Conservation (phyloP, 35 echinoderm and acorn worm species). For the Stichopus chloronotus region DNA sequence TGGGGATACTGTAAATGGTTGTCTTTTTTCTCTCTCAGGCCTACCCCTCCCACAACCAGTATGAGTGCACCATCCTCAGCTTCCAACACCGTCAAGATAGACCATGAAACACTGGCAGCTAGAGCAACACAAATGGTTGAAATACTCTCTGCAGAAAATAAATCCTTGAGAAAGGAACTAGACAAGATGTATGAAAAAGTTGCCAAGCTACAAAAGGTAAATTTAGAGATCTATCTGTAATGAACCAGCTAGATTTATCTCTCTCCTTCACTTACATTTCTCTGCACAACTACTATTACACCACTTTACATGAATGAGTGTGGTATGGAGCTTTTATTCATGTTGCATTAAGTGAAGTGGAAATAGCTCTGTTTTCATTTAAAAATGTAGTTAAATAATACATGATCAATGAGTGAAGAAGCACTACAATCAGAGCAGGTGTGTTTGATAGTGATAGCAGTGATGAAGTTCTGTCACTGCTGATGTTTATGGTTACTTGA, state of each 20-base stretch:
- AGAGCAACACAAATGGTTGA: constrained; percentile 94
- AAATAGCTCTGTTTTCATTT: too few relatives aligned
- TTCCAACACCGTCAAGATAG: constrained; percentile 53
- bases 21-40: not conserved
- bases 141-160: constrained; percentile 92
- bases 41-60: constrained; percentile 30
- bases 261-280: not conserved
- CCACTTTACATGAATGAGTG: not conserved
- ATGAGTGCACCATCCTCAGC: constrained; percentile 34
- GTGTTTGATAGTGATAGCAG: too few relatives aligned
- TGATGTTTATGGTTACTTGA: too few relatives aligned
- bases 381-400: too few relatives aligned
- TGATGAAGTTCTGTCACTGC: too few relatives aligned
- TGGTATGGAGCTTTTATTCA: not conserved
- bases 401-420: too few relatives aligned
- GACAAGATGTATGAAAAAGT: constrained; percentile 87
- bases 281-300: not conserved
- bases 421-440: too few relatives aligned
- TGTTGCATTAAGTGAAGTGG: not conserved
- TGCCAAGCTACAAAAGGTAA: constrained; percentile 92
- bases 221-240: not conserved
- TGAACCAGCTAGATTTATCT: too few relatives aligned
- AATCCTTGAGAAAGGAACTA: constrained; percentile 78
- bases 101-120: constrained; percentile 88
- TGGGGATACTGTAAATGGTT: too few relatives aligned